Base-by-base conservation (phyloP, 2,113 vertebrate genomes). In the Brachypteracias leptosomus region DNA sequence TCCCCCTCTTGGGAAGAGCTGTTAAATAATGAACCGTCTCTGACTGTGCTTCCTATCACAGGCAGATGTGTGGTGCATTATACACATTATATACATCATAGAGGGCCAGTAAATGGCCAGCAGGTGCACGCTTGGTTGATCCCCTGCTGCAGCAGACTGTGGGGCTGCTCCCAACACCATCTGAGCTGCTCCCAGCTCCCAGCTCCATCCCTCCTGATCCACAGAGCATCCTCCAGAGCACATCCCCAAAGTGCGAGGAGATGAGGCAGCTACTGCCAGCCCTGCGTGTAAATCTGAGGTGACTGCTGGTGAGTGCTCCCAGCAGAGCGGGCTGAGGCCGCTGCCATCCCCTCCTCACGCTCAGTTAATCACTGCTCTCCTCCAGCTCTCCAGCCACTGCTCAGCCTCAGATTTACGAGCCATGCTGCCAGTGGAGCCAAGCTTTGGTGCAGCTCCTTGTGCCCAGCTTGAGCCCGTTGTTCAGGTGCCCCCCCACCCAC, bases 391-490 rank as follows among this genome's bases (percentile, higher is more conserved):
- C 75, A 75, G 65, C 46, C 17, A 15, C 62, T 9, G 9, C 36
- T 76, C 67, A 79, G 68, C 16, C 54, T 5, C 49, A 35, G 59
- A 90, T 77, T 82, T 57, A 70, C 0, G 2, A 88, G 71, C 54
- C 13, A 1, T 16, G 1, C 47, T 28, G 46, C 57, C 1, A 0
- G 10, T 22, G 49, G 31, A 35, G 20, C 9, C 3, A 7, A n/a
- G 65, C 65, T 75, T 42, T 3, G 0, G 54, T 81, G 1, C 55
- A 12, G 49, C 28, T 62, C 38, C 54, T 61, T 15, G 25, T 31
- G 7, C 36, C 47, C 9, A 21, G 2, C 28, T 42, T 11, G 40
- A 1, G 1, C 29, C 18, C 1, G 0, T 10, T 10, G 18, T 6
- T 35, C 7, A 7, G 15, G n/a, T 31, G 12, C 3, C 58, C 58